phyloP scores from a whole-genome alignment of 1,140 invertebrate genomes.

The Delia radicum region DNA sequence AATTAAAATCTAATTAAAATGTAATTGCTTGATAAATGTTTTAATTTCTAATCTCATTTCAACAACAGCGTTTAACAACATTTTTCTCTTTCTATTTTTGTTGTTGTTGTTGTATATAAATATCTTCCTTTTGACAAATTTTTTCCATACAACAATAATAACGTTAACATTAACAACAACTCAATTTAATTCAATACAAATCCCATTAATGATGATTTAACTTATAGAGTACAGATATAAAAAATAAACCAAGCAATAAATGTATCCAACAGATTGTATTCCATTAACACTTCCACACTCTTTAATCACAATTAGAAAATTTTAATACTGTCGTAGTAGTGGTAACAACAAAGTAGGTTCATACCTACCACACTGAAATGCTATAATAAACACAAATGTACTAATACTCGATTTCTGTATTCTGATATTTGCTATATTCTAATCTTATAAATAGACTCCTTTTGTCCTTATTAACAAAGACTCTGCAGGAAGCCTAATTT shows the following conservation, averaged over 20 bases:
- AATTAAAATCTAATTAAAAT: constrained; percentile 2
- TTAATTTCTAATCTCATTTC: not conserved
- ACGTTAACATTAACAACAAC: not conserved
- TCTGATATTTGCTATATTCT: not conserved
- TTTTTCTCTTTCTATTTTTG: not conserved
- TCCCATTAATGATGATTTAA: not conserved
- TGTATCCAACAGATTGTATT: not conserved
- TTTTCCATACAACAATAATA: not conserved
- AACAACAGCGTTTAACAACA: not conserved
- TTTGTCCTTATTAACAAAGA: not conserved
- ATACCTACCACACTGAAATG: too few species aligned
- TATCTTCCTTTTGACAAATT: not conserved
- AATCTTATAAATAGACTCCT: not conserved
- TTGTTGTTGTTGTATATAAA: too few species aligned
- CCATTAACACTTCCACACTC: not conserved
- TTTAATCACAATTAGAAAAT: not conserved
- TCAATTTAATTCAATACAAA: not conserved
- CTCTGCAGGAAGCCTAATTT: not conserved
- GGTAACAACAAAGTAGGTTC: too few species aligned
- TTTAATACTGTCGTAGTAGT: not conserved
- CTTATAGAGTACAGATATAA: not conserved
- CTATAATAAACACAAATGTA: too few species aligned
- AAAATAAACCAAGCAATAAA: not conserved
- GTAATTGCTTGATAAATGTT: not conserved
- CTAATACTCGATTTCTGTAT: not conserved